Base-by-base conservation (phyloP, 2,113 vertebrate genomes). In the Dasyornis broadbenti region DNA sequence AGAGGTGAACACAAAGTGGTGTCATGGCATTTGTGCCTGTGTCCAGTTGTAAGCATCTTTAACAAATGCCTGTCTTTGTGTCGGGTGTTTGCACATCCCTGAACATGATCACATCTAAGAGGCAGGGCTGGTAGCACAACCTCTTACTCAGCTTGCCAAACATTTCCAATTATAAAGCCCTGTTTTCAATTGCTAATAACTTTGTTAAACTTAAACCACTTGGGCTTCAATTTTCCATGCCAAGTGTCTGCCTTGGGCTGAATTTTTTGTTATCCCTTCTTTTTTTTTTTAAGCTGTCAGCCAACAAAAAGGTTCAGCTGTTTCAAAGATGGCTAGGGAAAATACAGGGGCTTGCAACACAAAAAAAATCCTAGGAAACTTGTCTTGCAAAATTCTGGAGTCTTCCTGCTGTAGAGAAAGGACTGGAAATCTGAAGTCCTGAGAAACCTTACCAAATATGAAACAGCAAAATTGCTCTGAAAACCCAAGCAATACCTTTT, bases 111-210 rank as follows among this genome's bases (percentile, higher is more conserved):
- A 87, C 50, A 59, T 84, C 81, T 82, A 50, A 92, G n/a, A 94
- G 45, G 53, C 91, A 92, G 65, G 61, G 81, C 78, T 95, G 93
- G 87, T 94, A 97, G 95, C 94, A 95, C 81, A 95, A 64, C 63
- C 91, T 92, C 90, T 49, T 69, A 90, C 39, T 85, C 50, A 89
- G 53, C 42, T 91, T 90, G 77, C 95, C 92, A 97, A 94, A 73
- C 87, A 96, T 87, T 95, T 95, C 78, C 93, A 92, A 91, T 95
- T 97, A 94, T 42, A 92, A 92, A 89, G 70, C 82, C 84, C 94
- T 95, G 95, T 95, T 96, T 97, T 95, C 96, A 96, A 93, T 95
- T 95, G 87, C 70, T 97, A 96, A 92, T 93, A 91, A 90, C 87
- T 95, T 92, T 81, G 79, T 95, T 86, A 96, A 96, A 96, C 89